These are phyloP conservation scores for Conus ventricosus DNA, from an alignment of 1,140 invertebrate genomes.

Conservation along the genomic window DNA sequence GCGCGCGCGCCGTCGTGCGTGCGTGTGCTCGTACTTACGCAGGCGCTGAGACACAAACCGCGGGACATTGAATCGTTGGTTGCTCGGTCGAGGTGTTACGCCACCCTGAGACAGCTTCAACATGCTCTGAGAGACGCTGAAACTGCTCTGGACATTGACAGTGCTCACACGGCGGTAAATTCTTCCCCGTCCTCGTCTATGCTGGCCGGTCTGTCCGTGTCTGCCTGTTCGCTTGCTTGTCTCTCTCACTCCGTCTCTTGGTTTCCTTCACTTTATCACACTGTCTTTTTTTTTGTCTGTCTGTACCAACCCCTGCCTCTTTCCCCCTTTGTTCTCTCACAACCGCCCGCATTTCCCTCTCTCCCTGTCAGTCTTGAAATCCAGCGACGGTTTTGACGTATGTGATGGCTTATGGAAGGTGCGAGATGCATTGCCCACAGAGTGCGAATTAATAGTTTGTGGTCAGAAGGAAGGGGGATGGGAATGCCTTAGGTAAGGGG, in stretches of 20 bases:
- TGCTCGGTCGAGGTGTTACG: conserved; percentile 31
- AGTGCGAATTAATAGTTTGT: too few relatives aligned
- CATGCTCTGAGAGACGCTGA: conserved; percentile 26
- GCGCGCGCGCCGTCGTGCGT: too few relatives aligned
- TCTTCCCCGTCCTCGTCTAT: too few relatives aligned
- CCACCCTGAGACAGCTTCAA: background rate
- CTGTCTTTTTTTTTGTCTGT: background rate
- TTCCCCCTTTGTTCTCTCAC: background rate
- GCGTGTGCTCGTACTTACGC: background rate
- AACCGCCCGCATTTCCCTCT: background rate
- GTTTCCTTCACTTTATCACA: background rate
- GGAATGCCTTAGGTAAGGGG: too few relatives aligned
- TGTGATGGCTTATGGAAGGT: too few relatives aligned
- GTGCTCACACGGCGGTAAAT: background rate
- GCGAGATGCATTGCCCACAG: too few relatives aligned
- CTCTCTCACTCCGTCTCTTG: background rate
- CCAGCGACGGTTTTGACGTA: too few relatives aligned
- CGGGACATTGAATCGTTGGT: background rate
- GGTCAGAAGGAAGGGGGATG: too few relatives aligned
- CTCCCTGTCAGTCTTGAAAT: background rate
- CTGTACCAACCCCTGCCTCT: background rate
- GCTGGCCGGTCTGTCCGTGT: background rate
- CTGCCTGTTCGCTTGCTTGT: background rate
- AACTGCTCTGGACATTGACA: conserved; percentile 8
- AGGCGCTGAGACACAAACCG: conserved; percentile 9